These are phyloP conservation scores for Lysandra bellargus DNA, from an alignment of 2,888 invertebrate species.

Conservation along the genomic window DNA sequence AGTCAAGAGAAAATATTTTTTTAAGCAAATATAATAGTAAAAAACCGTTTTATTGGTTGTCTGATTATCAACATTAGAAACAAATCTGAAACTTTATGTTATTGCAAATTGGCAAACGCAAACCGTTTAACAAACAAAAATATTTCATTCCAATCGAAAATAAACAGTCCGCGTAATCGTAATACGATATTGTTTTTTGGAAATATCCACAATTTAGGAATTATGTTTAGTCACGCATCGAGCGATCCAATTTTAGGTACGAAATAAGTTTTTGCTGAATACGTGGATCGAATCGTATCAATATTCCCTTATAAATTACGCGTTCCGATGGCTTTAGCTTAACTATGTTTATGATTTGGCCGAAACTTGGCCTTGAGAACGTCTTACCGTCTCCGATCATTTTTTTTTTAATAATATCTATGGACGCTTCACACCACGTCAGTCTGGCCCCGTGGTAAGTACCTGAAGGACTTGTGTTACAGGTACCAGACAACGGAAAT, in stretches of 20 bases:
- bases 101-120: background rate
- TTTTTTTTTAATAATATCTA: too few species aligned
- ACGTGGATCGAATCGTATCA: constrained; percentile 39
- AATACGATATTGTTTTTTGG: constrained; percentile 35
- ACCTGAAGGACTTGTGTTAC: too few species aligned
- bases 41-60: background rate
- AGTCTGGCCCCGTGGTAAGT: too few species aligned
- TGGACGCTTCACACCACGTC: too few species aligned
- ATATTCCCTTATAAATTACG: constrained; percentile 21
- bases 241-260: constrained; percentile 37
- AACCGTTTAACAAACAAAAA: constrained; percentile 18
- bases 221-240: constrained; percentile 39
- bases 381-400: background rate
- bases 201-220: constrained; percentile 36
- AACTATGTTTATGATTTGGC: background rate
- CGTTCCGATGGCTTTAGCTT: background rate
- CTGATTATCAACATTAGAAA: background rate
- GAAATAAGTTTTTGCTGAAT: constrained; percentile 39
- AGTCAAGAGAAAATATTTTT: background rate
- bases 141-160: background rate
- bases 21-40: background rate
- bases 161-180: constrained; percentile 10
- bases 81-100: background rate
- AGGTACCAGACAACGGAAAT: too few species aligned
- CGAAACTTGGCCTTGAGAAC: background rate